Percentiles rank a stretch among this genome's conserved stretches.
These are phyloP conservation scores for Hassar affinis DNA, from an alignment of 2,113 vertebrate genomes.

Conservation along the genomic window DNA sequence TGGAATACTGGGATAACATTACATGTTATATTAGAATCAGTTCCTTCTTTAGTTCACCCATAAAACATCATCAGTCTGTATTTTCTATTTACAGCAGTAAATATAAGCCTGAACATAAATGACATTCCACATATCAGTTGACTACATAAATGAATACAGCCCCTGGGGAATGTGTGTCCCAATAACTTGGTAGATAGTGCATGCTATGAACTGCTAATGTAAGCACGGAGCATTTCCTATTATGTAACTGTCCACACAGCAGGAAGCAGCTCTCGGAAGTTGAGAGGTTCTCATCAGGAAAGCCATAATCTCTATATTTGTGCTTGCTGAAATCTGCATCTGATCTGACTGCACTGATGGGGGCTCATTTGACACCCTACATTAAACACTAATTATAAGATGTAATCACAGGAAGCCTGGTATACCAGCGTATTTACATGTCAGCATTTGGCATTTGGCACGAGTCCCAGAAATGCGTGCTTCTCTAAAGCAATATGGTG, in stretches of 20 bases:
- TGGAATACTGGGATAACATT: background rate
- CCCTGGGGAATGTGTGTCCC: background rate
- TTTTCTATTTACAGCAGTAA: no score
- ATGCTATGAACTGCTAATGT: conserved; percentile 14
- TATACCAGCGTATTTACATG: conserved; percentile 43
- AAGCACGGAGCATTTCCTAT: background rate
- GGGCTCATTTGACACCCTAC: conserved; percentile 28
- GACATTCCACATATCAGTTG: background rate
- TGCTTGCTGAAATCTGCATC: conserved; percentile 23
- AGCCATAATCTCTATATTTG: conserved; percentile 17
- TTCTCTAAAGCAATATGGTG: conserved; percentile 23
- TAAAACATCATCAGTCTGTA: background rate
- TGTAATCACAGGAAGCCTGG: conserved; percentile 31
- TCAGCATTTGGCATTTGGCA: background rate
- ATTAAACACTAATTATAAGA: conserved; percentile 33
- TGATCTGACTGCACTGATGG: conserved; percentile 11
- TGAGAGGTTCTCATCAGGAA: conserved; percentile 21
- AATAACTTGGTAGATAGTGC: conserved; percentile 1
- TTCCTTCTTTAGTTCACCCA: background rate
- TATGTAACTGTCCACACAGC: conserved; percentile 15
- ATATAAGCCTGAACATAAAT: background rate
- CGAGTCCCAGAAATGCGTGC: conserved; percentile 5
- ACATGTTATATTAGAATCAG: background rate
- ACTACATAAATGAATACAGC: background rate
- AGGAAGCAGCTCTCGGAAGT: conserved; percentile 6